Evolutionary conservation across 1,140 invertebrate species (phyloP), one percentile per base, ranked within the genome.

Genomic region (Pseudomyrmex gracilis): DNA sequence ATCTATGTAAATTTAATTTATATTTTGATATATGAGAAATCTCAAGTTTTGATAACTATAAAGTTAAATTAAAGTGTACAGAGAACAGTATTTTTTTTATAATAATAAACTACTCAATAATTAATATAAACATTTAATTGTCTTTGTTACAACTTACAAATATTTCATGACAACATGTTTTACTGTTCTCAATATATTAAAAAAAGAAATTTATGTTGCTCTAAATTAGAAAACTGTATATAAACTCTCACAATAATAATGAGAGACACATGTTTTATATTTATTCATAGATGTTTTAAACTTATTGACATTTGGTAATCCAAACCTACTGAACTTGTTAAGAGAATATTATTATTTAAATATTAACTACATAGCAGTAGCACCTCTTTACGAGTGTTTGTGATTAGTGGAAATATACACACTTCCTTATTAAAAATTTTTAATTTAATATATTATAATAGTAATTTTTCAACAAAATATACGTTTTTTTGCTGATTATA

Each of bases 221-320:
- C 49, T 49, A 49, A 15, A 47, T 67, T 1, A n/a, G 55, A 66
- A 49, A 82, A 49, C 73, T 86, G 57, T 78, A 78, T 34, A 74
- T 82, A 34, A 34, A 34, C 49, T 47, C 51, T 67, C 66, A 84
- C 2, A 82, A 70, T 64, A 85, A 70, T 12, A 67, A 77, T 67
- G 17, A 78, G 17, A 78, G 70, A 70, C 34, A 34, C 34, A 34
- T 78, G 7, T 20, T 78, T 70, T 64, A 82, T 73, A 22, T 78
- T 70, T 64, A 82, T 73, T 17, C 55, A 85, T 49, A n/a, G n/a
- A n/a, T n/a, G n/a, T n/a, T n/a, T n/a, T 61, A 68, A 82, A 87
- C 22, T 74, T 73, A 86, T 61, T 82, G 47, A 85, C 17, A 85
- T 60, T 71, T 66, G 7, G 63, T 12, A 70, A 70, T 78, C 15